Percentiles rank a stretch among this genome's conserved stretches.
These are phyloP conservation scores for Bufotes viridis DNA, from an alignment of 2,797 vertebrate genomes.

Conservation along the genomic window DNA sequence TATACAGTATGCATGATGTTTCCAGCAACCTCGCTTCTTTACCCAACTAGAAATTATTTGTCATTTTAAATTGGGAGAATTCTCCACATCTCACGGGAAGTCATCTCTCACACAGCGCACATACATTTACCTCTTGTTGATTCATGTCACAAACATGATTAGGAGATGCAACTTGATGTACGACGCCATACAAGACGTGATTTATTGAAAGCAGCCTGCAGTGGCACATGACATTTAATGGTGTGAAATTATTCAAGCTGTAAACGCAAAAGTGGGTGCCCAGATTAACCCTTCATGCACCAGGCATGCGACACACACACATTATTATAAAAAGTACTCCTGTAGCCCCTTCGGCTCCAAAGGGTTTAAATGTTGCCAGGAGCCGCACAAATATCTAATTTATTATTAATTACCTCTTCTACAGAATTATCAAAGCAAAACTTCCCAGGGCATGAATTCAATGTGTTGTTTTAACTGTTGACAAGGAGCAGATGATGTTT, in stretches of 20 bases:
- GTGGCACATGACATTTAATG: slow-evolving; percentile 54
- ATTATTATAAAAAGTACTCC: background rate
- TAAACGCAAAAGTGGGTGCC: background rate
- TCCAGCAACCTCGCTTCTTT: background rate
- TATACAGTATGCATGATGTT: background rate
- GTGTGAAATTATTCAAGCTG: slow-evolving; percentile 43
- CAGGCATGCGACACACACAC: background rate
- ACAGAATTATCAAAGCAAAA: slow-evolving; percentile 48
- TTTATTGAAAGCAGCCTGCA: slow-evolving; percentile 42
- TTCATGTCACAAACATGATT: slow-evolving; percentile 32
- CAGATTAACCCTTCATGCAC: slow-evolving; percentile 27
- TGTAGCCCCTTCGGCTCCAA: background rate
- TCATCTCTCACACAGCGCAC: slow-evolving; percentile 15
- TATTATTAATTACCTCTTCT: slow-evolving; percentile 55
- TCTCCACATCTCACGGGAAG: background rate
- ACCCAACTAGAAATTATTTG: slow-evolving; percentile 8
- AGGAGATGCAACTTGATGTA: slow-evolving; percentile 34
- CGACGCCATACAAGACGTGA: slow-evolving; percentile 11
- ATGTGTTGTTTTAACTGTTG: slow-evolving; percentile 50
- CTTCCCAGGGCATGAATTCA: slow-evolving; percentile 52
- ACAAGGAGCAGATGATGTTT: slow-evolving; percentile 49
- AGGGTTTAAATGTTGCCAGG: slow-evolving; percentile 39
- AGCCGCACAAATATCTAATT: slow-evolving; percentile 46
- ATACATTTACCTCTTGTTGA: slow-evolving; percentile 20
- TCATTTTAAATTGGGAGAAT: slow-evolving; percentile 26